Evolutionary conservation across 2,888 invertebrate species (phyloP), one percentile per base, ranked within the genome.

Genomic region (Cynaeus angustus): DNA sequence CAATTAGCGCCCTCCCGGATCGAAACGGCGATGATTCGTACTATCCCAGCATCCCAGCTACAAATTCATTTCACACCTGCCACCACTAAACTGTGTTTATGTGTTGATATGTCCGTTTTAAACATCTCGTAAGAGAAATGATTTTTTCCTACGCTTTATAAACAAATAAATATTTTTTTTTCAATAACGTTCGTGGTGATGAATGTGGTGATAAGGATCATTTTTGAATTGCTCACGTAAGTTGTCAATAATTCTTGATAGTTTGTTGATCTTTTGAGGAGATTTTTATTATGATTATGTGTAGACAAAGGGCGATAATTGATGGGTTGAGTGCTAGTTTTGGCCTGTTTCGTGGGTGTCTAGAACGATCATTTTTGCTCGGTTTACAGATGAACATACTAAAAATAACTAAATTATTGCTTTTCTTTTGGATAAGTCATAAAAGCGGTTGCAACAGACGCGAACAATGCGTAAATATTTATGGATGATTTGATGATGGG

Each of bases 1-100:
- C 41, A 46, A 45, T 61, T 45, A 70, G 62, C 72, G 72, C 72
- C 72, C 66, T 62, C 72, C 72, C 66, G 72, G 72, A 72, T 72
- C 72, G 72, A 72, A 72, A 59, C 66, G 72, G 68, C 28, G 10
- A 21, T 56, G 16, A 4, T 21, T 8, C 8, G 10, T 61, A 72
- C 66, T 41, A 69, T 12, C 38, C 6, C 68, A 69, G 66, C 68
- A 68, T 72, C 72, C 72, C 68, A 69, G 69, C 62, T 65, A 53
- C 43, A 55, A 53, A 66, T 56, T 59, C 66, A 69, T 59, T 37
- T 66, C 61, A 61, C 59, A 68, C 56, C 56, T 66, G 37, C 66
- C 55, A 56, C 66, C 56, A 55, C 43, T 48, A 46, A 55, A 48
- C 56, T 38, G 48, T 33, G 45, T 61, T 62, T 48, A 56, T 48